Percentiles rank a stretch among this genome's conserved stretches.
These are phyloP conservation scores for Chaetoderma sp. DNA, from an alignment of 2,888 invertebrate genomes.

Conservation along the genomic window DNA sequence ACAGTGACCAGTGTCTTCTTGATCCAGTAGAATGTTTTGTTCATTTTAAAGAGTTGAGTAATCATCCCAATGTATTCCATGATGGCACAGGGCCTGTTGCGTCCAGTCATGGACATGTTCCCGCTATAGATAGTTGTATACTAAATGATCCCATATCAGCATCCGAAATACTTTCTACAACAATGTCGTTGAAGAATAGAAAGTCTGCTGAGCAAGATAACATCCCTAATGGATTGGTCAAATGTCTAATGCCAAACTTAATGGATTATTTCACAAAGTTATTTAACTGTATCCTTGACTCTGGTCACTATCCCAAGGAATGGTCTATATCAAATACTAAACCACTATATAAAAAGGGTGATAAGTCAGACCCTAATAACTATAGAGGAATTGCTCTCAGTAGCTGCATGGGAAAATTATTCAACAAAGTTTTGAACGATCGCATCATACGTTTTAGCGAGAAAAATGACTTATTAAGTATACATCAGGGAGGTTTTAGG, in stretches of 20 bases:
- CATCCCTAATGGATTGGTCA: not conserved
- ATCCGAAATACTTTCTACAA: no score
- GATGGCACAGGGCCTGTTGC: no score
- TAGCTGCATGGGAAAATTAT: not conserved
- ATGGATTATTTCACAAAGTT: not conserved
- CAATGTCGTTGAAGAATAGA: no score
- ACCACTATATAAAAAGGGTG: not conserved
- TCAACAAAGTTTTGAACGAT: not conserved
- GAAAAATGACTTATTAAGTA: not conserved
- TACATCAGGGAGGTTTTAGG: not conserved
- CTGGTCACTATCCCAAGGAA: not conserved
- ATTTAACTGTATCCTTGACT: not conserved
- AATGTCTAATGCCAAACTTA: not conserved
- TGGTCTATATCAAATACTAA: not conserved
- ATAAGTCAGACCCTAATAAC: not conserved
- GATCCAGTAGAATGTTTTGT: no score
- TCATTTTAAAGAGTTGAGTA: no score
- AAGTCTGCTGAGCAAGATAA: not conserved
- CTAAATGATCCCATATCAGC: no score
- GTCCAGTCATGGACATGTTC: no score
- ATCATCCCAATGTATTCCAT: no score
- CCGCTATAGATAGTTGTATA: no score
- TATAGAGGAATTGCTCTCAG: not conserved
- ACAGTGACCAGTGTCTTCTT: no score
- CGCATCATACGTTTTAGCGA: not conserved